A percentile compares a stretch with the other conserved stretches of the same genome.
Evolutionary conservation across 2,113 vertebrate species (phyloP).

Genomic region (Scytalopus superciliaris): DNA sequence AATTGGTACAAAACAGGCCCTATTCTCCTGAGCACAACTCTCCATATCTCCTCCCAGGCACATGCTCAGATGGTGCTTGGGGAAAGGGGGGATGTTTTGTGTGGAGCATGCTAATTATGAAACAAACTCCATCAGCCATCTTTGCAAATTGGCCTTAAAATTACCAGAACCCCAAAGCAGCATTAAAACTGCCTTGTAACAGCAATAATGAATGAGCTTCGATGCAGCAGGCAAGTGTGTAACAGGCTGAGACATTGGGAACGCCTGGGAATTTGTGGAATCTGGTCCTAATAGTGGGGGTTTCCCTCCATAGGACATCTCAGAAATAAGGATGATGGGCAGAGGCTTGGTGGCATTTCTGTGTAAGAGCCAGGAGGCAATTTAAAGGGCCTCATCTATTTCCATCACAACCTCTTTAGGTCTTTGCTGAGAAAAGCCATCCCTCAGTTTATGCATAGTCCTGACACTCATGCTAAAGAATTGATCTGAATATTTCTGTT

Average conservation of each 20-base stretch:
- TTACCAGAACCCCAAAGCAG: slow-evolving; percentile 17
- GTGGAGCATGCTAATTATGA: slow-evolving; percentile 28
- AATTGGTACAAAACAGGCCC: neutral
- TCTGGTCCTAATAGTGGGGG: neutral
- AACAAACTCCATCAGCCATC: slow-evolving; percentile 33
- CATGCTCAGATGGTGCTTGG: slow-evolving; percentile 20
- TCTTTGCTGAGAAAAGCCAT: neutral
- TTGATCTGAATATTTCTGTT: neutral
- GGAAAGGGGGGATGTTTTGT: neutral
- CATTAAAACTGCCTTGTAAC: slow-evolving; percentile 41
- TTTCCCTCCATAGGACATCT: neutral
- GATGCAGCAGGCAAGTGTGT: neutral
- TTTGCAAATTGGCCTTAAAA: slow-evolving; percentile 37
- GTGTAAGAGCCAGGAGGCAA: neutral
- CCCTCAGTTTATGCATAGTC: neutral
- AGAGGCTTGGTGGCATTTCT: neutral
- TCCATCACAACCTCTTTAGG: neutral
- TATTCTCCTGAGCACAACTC: slow-evolving; percentile 24
- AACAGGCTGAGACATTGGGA: neutral
- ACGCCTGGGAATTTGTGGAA: neutral
- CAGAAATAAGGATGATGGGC: neutral
- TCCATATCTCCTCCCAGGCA: slow-evolving; percentile 13
- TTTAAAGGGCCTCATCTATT: neutral
- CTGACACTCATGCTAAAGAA: neutral
- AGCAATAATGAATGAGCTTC: neutral